Evolutionary conservation across 92 coral and sea anemone species (phyloP).

Genomic region (Palythoa grandis): DNA sequence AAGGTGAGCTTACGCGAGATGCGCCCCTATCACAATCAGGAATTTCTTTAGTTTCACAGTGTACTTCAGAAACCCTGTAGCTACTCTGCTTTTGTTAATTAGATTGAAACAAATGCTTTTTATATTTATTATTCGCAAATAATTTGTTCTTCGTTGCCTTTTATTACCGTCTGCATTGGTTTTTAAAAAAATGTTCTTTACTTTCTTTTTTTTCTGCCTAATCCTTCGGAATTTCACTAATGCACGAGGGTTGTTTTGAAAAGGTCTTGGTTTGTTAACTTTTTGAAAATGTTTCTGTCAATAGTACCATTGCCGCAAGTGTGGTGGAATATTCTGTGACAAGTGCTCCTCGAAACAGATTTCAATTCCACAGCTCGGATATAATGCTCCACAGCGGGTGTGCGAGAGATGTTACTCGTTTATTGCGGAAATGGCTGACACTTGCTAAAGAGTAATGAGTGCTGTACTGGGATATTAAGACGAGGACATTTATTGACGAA

Average conservation of each 20-base stretch:
- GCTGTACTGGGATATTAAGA: no score
- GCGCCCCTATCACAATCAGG: neutral
- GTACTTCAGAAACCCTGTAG: no score
- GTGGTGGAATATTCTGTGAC: conserved; percentile 94
- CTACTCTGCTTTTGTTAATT: no score
- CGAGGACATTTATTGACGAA: no score
- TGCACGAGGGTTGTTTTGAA: neutral
- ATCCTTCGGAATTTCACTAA: neutral
- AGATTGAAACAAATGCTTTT: no score
- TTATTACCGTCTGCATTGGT: no score
- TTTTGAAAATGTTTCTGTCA: neutral
- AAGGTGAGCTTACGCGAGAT: conserved; percentile 48
- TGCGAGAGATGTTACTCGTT: conserved; percentile 77
- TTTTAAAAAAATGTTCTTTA: no score
- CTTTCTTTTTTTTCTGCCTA: neutral
- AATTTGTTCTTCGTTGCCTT: no score
- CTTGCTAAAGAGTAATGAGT: no score
- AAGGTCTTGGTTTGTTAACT: neutral
- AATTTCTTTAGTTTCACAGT: neutral
- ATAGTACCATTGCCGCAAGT: conserved; percentile 93
- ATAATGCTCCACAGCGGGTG: conserved; percentile 72
- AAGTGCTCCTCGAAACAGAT: conserved; percentile 88
- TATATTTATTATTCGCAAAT: no score
- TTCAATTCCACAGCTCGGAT: conserved; percentile 73
- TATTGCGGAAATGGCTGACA: conserved; percentile 49